phyloP scores from a whole-genome alignment of 1,140 invertebrate species.

The Melitaea cinxia region DNA sequence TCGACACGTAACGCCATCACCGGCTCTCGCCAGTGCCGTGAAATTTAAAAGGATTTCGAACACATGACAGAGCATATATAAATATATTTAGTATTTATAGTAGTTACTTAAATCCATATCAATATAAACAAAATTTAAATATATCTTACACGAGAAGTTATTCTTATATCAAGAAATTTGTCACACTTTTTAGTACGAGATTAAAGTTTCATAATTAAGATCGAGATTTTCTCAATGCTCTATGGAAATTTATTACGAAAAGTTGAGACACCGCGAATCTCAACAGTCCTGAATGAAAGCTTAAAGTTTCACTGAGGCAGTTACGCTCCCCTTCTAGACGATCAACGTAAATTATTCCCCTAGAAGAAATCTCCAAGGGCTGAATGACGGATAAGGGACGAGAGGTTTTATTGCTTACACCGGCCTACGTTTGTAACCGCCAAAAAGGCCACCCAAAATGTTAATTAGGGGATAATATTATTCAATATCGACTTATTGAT shows the following conservation, averaged over 20 bases:
- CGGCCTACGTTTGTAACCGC: slow-evolving; percentile 60
- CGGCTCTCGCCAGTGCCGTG: slow-evolving; percentile 33
- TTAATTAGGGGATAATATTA: slow-evolving; percentile 75
- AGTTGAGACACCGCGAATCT: slow-evolving; percentile 71
- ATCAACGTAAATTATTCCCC: slow-evolving; percentile 64
- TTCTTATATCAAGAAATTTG: slow-evolving; percentile 17
- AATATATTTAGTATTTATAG: slow-evolving; percentile 21
- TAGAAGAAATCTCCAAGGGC: slow-evolving; percentile 75
- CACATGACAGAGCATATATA: slow-evolving; percentile 41
- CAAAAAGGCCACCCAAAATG: slow-evolving; percentile 71
- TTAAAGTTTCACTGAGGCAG: slow-evolving; percentile 78
- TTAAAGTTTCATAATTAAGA: slow-evolving; percentile 47
- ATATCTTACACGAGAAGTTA: not conserved
- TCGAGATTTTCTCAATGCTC: slow-evolving; percentile 54
- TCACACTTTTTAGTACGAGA: slow-evolving; percentile 15
- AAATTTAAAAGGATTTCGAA: slow-evolving; percentile 53
- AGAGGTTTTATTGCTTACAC: slow-evolving; percentile 73
- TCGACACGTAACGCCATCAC: slow-evolving; percentile 65
- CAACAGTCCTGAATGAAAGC: slow-evolving; percentile 72
- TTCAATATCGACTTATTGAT: slow-evolving; percentile 67
- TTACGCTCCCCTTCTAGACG: slow-evolving; percentile 75
- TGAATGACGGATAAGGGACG: slow-evolving; percentile 79
- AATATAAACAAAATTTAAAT: not conserved
- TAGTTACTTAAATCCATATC: not conserved
- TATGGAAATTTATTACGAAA: slow-evolving; percentile 74